Evolutionary conservation across 2,113 vertebrate species (phyloP).

Genomic region (Uria lomvia): DNA sequence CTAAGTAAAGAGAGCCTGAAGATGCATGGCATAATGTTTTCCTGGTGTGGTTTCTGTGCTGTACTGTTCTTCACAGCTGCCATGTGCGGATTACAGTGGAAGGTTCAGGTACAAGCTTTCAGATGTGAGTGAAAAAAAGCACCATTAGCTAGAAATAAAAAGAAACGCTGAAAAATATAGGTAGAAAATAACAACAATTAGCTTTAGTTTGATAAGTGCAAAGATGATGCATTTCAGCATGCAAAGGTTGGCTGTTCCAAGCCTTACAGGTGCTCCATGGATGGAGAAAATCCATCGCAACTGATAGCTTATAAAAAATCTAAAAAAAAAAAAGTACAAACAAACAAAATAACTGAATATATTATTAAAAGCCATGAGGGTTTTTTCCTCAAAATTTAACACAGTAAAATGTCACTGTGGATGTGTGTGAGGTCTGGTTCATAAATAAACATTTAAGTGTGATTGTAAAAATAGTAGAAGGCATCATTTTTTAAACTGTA

Average conservation of each 20-base stretch:
- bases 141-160: not conserved
- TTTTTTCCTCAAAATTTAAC: not conserved
- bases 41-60: not conserved
- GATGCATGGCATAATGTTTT: not conserved
- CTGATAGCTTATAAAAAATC: not conserved
- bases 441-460: not conserved
- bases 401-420: not conserved
- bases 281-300: not conserved
- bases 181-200: not conserved
- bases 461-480: not conserved
- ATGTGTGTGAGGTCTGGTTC: not conserved
- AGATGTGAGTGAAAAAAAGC: not conserved
- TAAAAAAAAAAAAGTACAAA: not conserved
- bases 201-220: not conserved
- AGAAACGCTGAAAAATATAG: not conserved
- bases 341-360: not conserved
- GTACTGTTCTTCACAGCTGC: not conserved
- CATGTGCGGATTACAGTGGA: not conserved
- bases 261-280: not conserved
- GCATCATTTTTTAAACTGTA: not conserved
- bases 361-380: accelerated
- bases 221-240: not conserved
- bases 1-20: not conserved
- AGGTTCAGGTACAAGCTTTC: not conserved
- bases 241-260: not conserved